Conservation (phyloP, 2,797 vertebrate species). For the Taeniopygia guttata region DNA sequence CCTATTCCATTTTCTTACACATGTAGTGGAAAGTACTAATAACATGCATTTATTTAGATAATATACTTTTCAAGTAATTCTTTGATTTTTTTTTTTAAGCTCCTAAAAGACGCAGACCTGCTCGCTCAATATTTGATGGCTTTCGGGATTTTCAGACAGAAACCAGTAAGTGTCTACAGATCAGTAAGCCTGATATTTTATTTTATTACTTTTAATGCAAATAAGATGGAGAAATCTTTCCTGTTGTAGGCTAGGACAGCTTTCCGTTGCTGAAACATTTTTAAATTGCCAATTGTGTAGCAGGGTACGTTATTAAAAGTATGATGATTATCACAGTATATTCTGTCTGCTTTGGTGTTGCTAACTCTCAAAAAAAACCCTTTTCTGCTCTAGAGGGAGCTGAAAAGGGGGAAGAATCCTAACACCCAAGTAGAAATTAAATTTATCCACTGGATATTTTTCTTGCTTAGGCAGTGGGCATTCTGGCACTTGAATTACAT, state of each 20-base stretch:
- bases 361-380: accelerated
- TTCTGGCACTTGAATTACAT: background rate
- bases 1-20: background rate
- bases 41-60: background rate
- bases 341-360: background rate
- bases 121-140: constrained; percentile 98
- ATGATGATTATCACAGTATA: background rate
- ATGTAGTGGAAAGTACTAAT: background rate
- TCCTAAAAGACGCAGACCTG: constrained; percentile 94
- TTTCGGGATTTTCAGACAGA: constrained; percentile 99
- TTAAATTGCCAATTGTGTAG: background rate
- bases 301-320: background rate
- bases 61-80: background rate
- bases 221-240: background rate
- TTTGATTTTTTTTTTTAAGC: constrained; percentile 70
- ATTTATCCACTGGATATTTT: background rate
- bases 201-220: background rate
- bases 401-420: background rate
- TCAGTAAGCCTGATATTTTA: background rate
- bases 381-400: background rate
- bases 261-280: background rate
- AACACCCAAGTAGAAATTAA: background rate
- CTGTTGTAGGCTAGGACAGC: background rate
- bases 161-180: constrained; percentile 86
- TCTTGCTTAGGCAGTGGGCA: background rate